Evolutionary conservation across 2,888 invertebrate species (phyloP), one percentile per base, ranked within the genome.

Genomic region (Lysandra bellargus): DNA sequence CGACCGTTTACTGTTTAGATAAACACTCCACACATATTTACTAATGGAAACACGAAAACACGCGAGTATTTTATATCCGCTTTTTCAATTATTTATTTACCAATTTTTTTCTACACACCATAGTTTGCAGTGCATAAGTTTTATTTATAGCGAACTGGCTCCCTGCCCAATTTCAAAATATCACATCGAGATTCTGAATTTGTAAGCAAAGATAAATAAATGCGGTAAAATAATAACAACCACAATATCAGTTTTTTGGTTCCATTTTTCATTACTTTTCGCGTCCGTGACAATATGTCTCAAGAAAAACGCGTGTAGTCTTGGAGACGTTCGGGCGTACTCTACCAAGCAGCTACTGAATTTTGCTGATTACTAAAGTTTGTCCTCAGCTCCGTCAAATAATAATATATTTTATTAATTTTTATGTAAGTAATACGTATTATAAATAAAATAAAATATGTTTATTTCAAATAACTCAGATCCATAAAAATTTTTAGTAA

Each of bases 121-220:
- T 53, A 30, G 69, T n/a, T 49, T 44, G 44, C 64, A 78, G 44
- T 78, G 78, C 64, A 78, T 37, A 17, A 53, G 64, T 49, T 72
- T 78, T 78, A 78, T 72, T 76, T 76, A 69, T 69, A 76, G 33
- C 53, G 33, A 76, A 30, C 76, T 76, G 76, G 76, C 76, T 76
- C 1, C 30, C 33, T 76, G 76, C 76, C 76, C 76, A 57, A 76
- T 57, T 76, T 76, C 76, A 49, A 76, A 76, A 76, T 76, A 76
- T 57, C 75, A 75, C 75, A 75, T 49, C 37, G 12, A 57, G 53
- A 53, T 44, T n/a, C 76, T 30, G 33, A 76, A 30, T 49, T 75
- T 57, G 76, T 57, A 76, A 76, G 57, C 53, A 76, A 33, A 33
- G 30, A 76, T 76, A 76, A 76, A 76, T 76, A 57, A 53, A 33